Base-by-base conservation (phyloP, 2,888 invertebrate species). In the Eupithecia dodoneata region DNA sequence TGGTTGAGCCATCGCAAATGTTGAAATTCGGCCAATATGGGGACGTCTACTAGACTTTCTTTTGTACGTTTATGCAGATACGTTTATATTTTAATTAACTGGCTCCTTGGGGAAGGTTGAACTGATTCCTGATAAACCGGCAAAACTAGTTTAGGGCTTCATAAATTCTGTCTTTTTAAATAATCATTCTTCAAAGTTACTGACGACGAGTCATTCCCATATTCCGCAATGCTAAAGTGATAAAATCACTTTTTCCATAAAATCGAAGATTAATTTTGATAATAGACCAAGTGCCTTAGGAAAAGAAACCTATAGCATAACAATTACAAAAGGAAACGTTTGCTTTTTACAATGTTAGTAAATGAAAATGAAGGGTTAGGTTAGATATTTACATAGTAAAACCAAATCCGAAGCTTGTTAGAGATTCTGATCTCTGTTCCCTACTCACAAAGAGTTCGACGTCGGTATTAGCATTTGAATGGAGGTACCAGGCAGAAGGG, bases 401-500 rank as follows among this genome's bases (percentile, higher is more conserved):
- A 63, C 63, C 30, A 63, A 63, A 63, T 63, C 41, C 41, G 42
- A 15, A 42, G 66, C 66, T 66, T 42, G 12, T 66, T 66, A 13
- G 3, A 41, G 41, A 55, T 55, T n/a, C n/a, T n/a, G 18, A 55
- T 59, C 7, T 70, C 18, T 30, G 4, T 13, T 49, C 70, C n/a
- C 12, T 70, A 45, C 30, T 5, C 9, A 70, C 47, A 42, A 44
- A 13, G 15, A 69, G 44, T 69, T 45, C 15, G n/a, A 30, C 30
- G n/a, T 72, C 30, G 55, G 70, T 73, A 76, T 74, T 73, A 76
- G 71, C 73, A 74, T 71, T 73, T 67, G 73, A 75, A 71, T 65
- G 69, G 63, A 74, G 66, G 75, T 73, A 77, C 80, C 52, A 72
- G 77, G 79, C 79, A 70, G 83, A 79, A 77, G 81, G 66, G 42